phyloP scores from a whole-genome alignment of 2,113 vertebrate species.

The Brachyistius frenatus region DNA sequence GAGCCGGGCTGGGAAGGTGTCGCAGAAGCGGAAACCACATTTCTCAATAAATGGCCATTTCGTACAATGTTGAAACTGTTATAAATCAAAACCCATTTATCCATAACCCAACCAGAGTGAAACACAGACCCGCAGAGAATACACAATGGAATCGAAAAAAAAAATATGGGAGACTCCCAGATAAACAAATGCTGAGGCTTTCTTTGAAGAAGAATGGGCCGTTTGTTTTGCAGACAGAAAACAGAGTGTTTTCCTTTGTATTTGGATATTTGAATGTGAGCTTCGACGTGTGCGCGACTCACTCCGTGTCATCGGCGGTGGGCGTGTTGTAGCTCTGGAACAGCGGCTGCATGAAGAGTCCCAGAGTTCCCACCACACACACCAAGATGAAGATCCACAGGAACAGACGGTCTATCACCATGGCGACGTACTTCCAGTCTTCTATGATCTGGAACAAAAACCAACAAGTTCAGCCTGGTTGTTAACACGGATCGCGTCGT shows the following conservation, averaged over 20 bases:
- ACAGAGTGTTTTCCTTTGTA: background rate
- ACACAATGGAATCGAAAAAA: no score
- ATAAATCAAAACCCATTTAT: no score
- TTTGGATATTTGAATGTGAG: background rate
- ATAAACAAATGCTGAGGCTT: no score
- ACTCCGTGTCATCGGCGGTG: conserved; percentile 77
- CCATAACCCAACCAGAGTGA: no score
- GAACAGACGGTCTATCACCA: conserved; percentile 88
- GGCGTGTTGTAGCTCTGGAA: conserved; percentile 86
- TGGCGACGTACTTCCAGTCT: conserved; percentile 88
- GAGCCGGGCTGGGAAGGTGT: no score
- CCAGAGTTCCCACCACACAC: conserved; percentile 86
- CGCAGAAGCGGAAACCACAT: no score
- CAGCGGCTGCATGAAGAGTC: conserved; percentile 87
- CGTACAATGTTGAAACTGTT: no score
- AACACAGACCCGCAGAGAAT: no score
- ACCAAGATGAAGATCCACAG: conserved; percentile 88
- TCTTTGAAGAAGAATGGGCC: background rate
- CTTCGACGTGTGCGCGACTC: conserved; percentile 33
- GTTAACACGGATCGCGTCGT: background rate
- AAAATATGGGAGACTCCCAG: no score
- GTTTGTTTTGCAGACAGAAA: background rate
- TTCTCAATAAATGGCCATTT: no score
- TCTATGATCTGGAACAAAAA: conserved; percentile 82
- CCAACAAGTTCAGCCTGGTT: background rate